Percentiles rank a stretch among this genome's conserved stretches.
Conservation (phyloP, 2,888 invertebrate genomes). For the Dryobotodes eremita region DNA sequence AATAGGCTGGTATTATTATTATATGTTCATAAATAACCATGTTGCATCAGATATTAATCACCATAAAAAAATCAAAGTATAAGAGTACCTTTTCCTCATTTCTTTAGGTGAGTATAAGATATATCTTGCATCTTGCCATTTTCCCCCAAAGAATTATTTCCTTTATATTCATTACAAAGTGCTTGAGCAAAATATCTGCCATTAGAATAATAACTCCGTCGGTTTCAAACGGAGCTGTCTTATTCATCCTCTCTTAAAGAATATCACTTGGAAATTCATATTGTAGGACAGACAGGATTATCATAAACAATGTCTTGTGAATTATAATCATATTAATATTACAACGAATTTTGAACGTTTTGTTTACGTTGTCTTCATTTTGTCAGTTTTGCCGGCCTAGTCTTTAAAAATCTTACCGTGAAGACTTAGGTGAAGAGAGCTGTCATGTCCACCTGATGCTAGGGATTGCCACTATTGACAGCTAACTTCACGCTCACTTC, state of each 20-base stretch:
- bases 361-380: neutral
- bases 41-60: neutral
- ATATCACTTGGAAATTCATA: constrained; percentile 41
- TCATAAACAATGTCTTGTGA: constrained; percentile 22
- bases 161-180: constrained; percentile 50
- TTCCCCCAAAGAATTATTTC: constrained; percentile 7
- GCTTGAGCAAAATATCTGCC: constrained; percentile 39
- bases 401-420: neutral
- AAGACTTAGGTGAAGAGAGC: neutral
- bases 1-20: too few species aligned
- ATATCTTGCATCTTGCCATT: neutral
- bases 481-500: neutral
- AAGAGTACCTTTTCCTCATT: neutral
- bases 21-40: neutral
- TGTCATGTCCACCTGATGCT: neutral
- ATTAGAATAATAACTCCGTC: constrained; percentile 39
- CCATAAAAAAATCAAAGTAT: neutral
- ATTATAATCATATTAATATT: constrained; percentile 23
- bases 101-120: neutral
- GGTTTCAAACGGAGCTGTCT: constrained; percentile 26
- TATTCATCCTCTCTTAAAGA: constrained; percentile 23
- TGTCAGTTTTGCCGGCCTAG: neutral
- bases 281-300: constrained; percentile 28
- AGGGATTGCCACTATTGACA: neutral
- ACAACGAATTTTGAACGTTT: constrained; percentile 6